Evolutionary conservation across 1,140 invertebrate species (phyloP).

Genomic region (Macrobrachium nipponense): DNA sequence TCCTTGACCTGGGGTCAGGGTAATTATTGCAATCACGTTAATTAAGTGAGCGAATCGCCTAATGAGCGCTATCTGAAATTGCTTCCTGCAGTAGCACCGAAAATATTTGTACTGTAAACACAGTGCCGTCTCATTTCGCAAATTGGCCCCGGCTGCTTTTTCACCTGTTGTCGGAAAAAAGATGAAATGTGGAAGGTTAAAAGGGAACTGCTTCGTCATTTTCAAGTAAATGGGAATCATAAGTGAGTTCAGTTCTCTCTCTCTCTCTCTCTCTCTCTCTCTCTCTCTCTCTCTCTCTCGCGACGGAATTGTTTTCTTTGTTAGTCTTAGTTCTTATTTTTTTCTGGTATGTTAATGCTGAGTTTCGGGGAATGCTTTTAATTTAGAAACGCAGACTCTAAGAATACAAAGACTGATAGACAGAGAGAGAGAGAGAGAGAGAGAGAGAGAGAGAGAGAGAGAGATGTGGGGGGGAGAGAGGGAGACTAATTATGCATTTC

Average conservation of each 20-base stretch:
- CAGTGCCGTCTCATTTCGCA: too few species aligned
- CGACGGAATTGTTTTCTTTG: neutral
- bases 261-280: neutral
- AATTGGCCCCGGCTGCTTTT: neutral
- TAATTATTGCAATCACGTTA: too few species aligned
- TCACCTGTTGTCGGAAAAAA: neutral
- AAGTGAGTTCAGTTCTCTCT: conserved; percentile 8
- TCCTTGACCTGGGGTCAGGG: too few species aligned
- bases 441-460: neutral
- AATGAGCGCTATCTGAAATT: too few species aligned
- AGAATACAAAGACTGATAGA: neutral
- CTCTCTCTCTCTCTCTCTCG: neutral
- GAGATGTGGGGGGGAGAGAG: neutral
- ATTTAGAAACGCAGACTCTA: neutral
- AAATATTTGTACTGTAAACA: too few species aligned
- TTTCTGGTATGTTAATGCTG: neutral
- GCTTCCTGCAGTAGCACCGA: too few species aligned
- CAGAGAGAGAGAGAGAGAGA: neutral
- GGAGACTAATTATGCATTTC: neutral
- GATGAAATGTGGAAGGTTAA: too few species aligned
- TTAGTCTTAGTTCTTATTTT: neutral
- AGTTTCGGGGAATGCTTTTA: too few species aligned
- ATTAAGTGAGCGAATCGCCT: too few species aligned
- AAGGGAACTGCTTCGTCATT: too few species aligned
- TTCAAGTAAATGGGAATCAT: too few species aligned